phyloP scores from a whole-genome alignment of 1,140 invertebrate species.

The Chymomyza costata region DNA sequence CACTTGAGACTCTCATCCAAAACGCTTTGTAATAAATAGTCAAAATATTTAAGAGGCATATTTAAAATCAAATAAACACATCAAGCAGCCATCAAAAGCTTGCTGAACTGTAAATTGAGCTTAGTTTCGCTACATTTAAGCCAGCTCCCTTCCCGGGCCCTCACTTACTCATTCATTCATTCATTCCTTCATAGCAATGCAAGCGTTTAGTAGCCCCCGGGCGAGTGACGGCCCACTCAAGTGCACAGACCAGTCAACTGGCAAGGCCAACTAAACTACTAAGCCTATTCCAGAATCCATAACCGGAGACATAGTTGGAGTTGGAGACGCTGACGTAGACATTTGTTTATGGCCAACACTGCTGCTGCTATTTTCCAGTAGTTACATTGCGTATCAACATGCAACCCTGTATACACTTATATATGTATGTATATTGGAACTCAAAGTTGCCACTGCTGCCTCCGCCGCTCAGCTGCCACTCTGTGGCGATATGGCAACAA shows the following conservation, averaged over 20 bases:
- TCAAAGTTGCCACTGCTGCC: no score
- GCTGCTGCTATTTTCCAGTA: conserved; percentile 36
- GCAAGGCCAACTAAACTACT: conserved; percentile 57
- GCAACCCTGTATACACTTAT: no score
- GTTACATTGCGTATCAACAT: conserved; percentile 39
- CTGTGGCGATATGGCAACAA: conserved; percentile 46
- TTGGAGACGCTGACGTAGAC: conserved; percentile 23
- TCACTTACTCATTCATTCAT: no score
- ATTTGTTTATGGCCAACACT: conserved; percentile 67
- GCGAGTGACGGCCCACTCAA: conserved; percentile 51
- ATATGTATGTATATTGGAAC: no score
- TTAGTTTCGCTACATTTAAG: conserved; percentile 63
- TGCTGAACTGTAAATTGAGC: conserved; percentile 66
- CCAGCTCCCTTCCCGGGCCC: no score
- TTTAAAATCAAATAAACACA: conserved; percentile 72
- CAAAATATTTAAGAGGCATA: conserved; percentile 70
- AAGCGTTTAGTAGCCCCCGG: no score
- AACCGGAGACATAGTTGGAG: conserved; percentile 14
- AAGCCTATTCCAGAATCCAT: conserved; percentile 28
- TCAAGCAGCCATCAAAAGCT: conserved; percentile 65
- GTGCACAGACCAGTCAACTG: conserved; percentile 36
- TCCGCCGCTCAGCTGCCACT: conserved; percentile 1
- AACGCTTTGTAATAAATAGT: conserved; percentile 54
- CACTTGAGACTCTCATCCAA: conserved; percentile 34
- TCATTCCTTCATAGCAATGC: no score